Base-by-base conservation (phyloP, 1,140 invertebrate species). In the Drosophila melanogaster region DNA sequence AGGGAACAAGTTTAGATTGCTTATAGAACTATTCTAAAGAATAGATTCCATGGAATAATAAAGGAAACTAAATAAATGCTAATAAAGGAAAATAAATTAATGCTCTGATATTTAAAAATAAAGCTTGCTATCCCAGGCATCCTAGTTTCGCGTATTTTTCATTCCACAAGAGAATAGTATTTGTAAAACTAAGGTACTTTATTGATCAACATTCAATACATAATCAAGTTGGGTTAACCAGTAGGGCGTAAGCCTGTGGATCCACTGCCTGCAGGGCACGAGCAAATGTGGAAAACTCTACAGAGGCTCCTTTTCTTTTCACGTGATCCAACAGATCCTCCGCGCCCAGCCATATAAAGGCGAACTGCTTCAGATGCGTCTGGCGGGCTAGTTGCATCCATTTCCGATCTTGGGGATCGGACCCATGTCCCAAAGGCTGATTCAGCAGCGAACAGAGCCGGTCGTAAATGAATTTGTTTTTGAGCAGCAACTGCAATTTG, bases 271-370 rank as follows among this genome's bases (percentile, higher is more conserved):
- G 55, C 3, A 91, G 49, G 14, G 69, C 66, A 10, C 30, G 7
- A 1, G 54, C 54, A 44, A 91, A 91, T 50, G 35, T 56, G 35
- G n/a, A 50, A 17, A 50, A 75, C 30, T 90, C 71, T 7, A 53
- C 46, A 3, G 15, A 62, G 54, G 62, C 62, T 0, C 60, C 51
- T 15, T 90, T 85, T 8, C 75, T 66, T 24, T 76, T 59, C 40
- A 92, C 67, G 43, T 80, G 79, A 37, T 89, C 77, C 2, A 92
- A 62, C 74, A 92, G 71, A 0, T 46, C 78, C 19, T 80, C 78
- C 0, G 90, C 85, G 41, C 49, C 59, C 6, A 44, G 8, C 84
- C 84, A 90, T n/a, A 90, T 66, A 17, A 74, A 91, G 6, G 58
- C 35, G 10, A 80, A 58, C 37, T 79, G 55, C 10, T 70, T 40